These are phyloP conservation scores for Thunnus maccoyii DNA, from an alignment of 2,113 vertebrate genomes.

Conservation along the genomic window DNA sequence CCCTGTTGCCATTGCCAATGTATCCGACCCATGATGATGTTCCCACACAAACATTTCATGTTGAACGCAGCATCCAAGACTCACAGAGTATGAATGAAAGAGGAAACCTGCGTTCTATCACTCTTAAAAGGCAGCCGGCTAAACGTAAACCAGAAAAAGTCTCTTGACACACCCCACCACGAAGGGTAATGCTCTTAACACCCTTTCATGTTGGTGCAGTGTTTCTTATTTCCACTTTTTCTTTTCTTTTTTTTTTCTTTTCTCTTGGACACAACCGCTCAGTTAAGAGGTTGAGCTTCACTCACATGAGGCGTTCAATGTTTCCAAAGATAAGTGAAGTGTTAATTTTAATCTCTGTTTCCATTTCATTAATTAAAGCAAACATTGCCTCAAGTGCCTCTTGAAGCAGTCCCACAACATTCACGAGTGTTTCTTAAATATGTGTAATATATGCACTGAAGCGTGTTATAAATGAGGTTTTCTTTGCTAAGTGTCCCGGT, in stretches of 20 bases:
- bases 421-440: slow-evolving; percentile 77
- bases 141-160: slow-evolving; percentile 67
- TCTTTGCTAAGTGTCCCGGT: slow-evolving; percentile 85
- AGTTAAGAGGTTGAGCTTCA: slow-evolving; percentile 28
- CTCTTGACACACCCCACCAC: slow-evolving; percentile 61
- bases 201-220: slow-evolving; percentile 65
- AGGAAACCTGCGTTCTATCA: slow-evolving; percentile 85
- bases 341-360: slow-evolving; percentile 82
- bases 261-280: slow-evolving; percentile 34
- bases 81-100: slow-evolving; percentile 76
- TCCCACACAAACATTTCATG: slow-evolving; percentile 84
- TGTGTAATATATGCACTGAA: slow-evolving; percentile 73
- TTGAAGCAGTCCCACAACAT: slow-evolving; percentile 71
- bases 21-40: slow-evolving; percentile 77
- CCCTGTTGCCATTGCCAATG: slow-evolving; percentile 81
- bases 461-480: slow-evolving; percentile 85
- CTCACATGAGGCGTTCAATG: slow-evolving; percentile 44
- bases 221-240: slow-evolving; percentile 60
- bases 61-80: slow-evolving; percentile 79
- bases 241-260: not conserved
- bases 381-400: slow-evolving; percentile 78
- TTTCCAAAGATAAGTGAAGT: slow-evolving; percentile 80
- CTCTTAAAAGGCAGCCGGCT: slow-evolving; percentile 68
- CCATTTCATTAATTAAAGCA: slow-evolving; percentile 84
- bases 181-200: slow-evolving; percentile 68